Percentiles rank a stretch among this genome's conserved stretches.
Evolutionary conservation across 2,888 invertebrate species (phyloP).

Genomic region (Xanthia icteritia): DNA sequence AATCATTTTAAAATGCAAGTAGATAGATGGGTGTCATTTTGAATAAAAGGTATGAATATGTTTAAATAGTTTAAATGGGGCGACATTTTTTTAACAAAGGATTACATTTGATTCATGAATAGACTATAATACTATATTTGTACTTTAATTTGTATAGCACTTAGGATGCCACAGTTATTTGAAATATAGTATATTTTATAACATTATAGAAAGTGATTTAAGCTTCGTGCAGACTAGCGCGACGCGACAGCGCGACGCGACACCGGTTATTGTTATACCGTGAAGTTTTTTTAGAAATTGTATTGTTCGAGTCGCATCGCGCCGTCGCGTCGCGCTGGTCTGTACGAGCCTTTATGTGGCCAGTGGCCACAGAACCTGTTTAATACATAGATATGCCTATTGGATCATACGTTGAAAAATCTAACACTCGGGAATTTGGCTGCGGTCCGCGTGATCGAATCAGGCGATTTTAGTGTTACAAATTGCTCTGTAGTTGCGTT

Average conservation of each 20-base stretch:
- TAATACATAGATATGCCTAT: background rate
- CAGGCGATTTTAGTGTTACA: conserved; percentile 4
- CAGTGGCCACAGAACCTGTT: background rate
- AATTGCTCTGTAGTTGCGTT: conserved; percentile 1
- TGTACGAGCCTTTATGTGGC: too few species aligned
- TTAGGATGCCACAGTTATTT: background rate
- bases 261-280: too few species aligned
- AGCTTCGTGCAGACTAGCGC: too few species aligned
- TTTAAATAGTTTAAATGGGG: background rate
- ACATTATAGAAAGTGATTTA: background rate
- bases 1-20: conserved; percentile 27
- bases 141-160: background rate
- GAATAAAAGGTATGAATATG: conserved; percentile 21
- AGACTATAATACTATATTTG: background rate
- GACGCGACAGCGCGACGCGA: too few species aligned
- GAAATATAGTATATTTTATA: background rate
- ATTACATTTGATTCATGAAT: background rate
- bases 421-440: conserved; percentile 12
- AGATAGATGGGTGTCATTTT: conserved; percentile 18
- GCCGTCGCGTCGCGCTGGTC: too few species aligned
- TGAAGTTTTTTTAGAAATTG: too few species aligned
- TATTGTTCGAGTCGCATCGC: too few species aligned
- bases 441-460: conserved; percentile 1
- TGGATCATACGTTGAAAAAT: background rate
- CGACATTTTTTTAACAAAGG: background rate